Conservation (phyloP, 2,113 vertebrate genomes). For the Megaceryle maxima region DNA sequence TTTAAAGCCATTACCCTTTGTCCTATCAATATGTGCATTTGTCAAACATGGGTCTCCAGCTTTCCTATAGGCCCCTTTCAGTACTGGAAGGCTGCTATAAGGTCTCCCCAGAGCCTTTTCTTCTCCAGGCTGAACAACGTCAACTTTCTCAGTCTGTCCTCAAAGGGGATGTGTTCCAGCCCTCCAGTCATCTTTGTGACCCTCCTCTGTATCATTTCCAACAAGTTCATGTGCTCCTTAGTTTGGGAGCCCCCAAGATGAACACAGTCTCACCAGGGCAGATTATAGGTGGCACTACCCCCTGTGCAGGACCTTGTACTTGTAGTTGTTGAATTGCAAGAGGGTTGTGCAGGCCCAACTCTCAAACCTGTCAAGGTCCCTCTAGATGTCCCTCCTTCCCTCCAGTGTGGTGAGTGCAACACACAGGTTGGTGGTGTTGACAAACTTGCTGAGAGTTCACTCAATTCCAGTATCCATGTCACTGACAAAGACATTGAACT, state of each 20-base stretch:
- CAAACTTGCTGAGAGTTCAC: neutral
- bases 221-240: too few relatives aligned
- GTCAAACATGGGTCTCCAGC: too few relatives aligned
- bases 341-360: too few relatives aligned
- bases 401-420: neutral
- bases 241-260: too few relatives aligned
- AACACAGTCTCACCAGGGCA: too few relatives aligned
- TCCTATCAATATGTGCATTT: too few relatives aligned
- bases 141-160: neutral
- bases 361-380: neutral
- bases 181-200: neutral
- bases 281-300: neutral
- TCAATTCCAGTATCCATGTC: neutral
- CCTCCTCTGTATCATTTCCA: neutral
- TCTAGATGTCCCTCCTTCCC: neutral
- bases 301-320: neutral
- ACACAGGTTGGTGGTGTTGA: accelerated
- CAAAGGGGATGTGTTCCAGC: neutral
- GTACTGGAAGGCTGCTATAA: neutral
- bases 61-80: too few relatives aligned
- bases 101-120: too few relatives aligned
- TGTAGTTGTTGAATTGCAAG: neutral
- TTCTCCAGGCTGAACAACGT: neutral
- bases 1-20: too few relatives aligned
- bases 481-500: neutral